Conservation (phyloP, 2,888 invertebrate species). For the Cerceris rybyensis region DNA sequence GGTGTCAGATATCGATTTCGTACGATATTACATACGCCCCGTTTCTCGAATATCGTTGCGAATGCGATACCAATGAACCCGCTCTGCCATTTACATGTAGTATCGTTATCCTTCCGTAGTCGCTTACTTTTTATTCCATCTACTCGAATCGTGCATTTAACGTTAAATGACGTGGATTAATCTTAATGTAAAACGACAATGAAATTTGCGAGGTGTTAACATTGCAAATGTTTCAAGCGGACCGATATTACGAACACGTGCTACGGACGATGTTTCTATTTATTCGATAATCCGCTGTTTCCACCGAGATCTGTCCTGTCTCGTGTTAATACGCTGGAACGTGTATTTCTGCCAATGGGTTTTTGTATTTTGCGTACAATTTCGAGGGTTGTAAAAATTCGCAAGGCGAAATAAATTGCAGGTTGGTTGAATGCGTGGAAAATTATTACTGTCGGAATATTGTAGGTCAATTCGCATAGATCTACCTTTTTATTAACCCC, state of each 20-base stretch:
- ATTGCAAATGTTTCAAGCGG: neutral
- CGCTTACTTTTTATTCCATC: neutral
- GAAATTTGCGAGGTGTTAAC: neutral
- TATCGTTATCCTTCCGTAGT: neutral
- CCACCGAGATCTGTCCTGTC: no score
- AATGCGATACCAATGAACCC: neutral
- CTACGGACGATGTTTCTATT: no score
- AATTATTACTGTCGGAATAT: no score
- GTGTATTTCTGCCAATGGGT: no score
- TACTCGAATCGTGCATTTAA: neutral
- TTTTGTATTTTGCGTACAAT: neutral
- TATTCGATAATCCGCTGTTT: no score
- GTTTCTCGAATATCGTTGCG: neutral
- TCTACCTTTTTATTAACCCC: no score
- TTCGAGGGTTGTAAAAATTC: neutral
- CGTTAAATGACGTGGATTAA: neutral
- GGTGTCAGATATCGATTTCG: constrained; percentile 24
- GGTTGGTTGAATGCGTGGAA: no score
- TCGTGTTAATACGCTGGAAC: neutral
- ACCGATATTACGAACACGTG: no score
- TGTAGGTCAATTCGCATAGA: no score
- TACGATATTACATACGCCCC: neutral
- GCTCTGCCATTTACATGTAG: neutral
- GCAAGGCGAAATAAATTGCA: no score
- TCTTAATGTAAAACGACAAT: neutral